These are phyloP conservation scores for Pseudomyrmex dendroicus DNA, from an alignment of 1,140 invertebrate genomes.

Conservation along the genomic window DNA sequence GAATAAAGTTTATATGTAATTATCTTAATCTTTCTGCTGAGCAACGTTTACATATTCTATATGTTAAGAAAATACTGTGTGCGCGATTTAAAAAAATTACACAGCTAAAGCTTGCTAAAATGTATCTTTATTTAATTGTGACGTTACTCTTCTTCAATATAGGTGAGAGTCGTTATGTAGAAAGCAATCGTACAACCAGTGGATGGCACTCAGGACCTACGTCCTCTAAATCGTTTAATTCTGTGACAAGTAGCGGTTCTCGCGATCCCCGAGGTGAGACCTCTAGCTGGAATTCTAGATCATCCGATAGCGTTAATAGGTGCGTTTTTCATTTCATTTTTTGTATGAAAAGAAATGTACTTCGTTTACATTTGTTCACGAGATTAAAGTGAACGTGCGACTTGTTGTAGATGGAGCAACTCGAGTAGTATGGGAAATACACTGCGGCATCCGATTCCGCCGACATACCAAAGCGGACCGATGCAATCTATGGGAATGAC, in stretches of 20 bases:
- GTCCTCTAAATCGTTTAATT: constrained; percentile 83
- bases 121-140: neutral
- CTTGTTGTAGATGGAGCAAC: constrained; percentile 80
- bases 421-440: constrained; percentile 82
- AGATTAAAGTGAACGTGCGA: neutral
- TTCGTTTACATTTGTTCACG: neutral
- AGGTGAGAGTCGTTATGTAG: constrained; percentile 83
- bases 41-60: neutral
- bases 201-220: constrained; percentile 83
- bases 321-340: constrained; percentile 35
- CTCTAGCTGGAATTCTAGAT: constrained; percentile 82
- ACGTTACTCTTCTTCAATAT: neutral
- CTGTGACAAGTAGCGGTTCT: constrained; percentile 78
- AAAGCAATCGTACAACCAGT: constrained; percentile 81
- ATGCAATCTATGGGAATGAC: constrained; percentile 81
- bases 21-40: neutral
- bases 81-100: too few species aligned
- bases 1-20: neutral
- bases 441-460: constrained; percentile 81
- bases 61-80: too few species aligned
- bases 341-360: neutral
- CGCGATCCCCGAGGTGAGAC: constrained; percentile 82
- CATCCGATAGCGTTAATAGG: constrained; percentile 82
- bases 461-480: constrained; percentile 82
- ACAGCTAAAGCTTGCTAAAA: too few species aligned